A percentile compares a stretch with the other conserved stretches of the same genome.
phyloP scores from a whole-genome alignment of 2,797 vertebrate species.

The Melanotaenia parkinsoni region DNA sequence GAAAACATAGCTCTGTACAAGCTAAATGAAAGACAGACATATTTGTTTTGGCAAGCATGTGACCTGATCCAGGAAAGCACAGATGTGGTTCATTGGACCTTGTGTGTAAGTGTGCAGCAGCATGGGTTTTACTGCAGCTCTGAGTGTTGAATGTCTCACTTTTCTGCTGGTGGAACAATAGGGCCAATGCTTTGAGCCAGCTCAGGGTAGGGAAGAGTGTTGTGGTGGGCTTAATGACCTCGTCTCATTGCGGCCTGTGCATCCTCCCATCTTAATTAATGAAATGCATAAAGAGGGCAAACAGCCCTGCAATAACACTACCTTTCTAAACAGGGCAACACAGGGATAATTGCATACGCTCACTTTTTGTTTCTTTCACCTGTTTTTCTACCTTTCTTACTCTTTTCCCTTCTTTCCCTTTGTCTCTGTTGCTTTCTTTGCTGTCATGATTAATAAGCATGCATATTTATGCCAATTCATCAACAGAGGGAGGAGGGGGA shows the following conservation, averaged over 20 bases:
- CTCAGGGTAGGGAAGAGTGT: conserved; percentile 71
- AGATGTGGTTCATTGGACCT: conserved; percentile 67
- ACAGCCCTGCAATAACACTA: conserved; percentile 72
- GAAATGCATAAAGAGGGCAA: conserved; percentile 75
- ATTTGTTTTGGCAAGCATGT: conserved; percentile 70
- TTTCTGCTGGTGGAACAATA: conserved; percentile 74
- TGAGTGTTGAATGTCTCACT: conserved; percentile 75
- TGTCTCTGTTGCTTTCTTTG: conserved; percentile 57
- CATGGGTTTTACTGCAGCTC: conserved; percentile 55
- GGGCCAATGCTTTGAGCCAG: conserved; percentile 55
- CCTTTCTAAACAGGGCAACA: conserved; percentile 65
- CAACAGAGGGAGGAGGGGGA: conserved; percentile 44
- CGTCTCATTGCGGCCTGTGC: conserved; percentile 61
- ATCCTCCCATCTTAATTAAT: conserved; percentile 77
- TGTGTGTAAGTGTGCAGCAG: conserved; percentile 16
- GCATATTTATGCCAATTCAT: conserved; percentile 75
- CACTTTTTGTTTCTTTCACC: conserved; percentile 47
- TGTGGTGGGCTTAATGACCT: conserved; percentile 76
- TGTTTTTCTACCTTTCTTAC: conserved; percentile 45
- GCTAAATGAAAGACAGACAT: conserved; percentile 73
- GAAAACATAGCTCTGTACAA: conserved; percentile 52
- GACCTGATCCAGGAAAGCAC: conserved; percentile 66
- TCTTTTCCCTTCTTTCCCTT: conserved; percentile 23
- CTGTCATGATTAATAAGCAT: conserved; percentile 74
- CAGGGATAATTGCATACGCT: conserved; percentile 73